These are phyloP conservation scores for Cydia fagiglandana DNA, from an alignment of 1,140 invertebrate genomes.

Conservation along the genomic window DNA sequence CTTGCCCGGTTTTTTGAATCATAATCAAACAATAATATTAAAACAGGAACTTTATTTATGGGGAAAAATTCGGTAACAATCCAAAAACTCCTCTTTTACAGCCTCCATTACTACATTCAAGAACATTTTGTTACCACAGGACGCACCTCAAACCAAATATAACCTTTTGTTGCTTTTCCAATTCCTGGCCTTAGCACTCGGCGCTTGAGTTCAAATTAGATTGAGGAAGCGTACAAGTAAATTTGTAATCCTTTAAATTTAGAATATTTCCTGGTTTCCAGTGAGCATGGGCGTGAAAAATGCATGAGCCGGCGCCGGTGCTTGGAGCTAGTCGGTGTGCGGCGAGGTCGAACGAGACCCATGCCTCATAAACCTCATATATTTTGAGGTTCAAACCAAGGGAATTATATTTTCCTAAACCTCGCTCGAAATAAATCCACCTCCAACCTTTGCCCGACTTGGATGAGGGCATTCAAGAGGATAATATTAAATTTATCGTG, in stretches of 20 bases:
- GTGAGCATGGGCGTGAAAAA: slow-evolving; percentile 49
- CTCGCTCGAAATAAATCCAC: slow-evolving; percentile 12
- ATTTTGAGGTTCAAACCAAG: slow-evolving; percentile 14
- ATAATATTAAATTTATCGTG: slow-evolving; percentile 17
- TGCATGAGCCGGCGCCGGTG: slow-evolving; percentile 47
- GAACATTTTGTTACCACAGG: slow-evolving; percentile 23
- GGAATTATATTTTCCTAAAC: slow-evolving; percentile 14
- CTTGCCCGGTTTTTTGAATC: too few species aligned
- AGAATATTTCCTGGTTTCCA: slow-evolving; percentile 46
- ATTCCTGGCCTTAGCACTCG: neutral
- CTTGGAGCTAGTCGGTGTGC: slow-evolving; percentile 41
- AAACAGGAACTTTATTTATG: neutral
- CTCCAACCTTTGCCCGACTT: slow-evolving; percentile 12
- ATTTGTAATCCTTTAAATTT: slow-evolving; percentile 45
- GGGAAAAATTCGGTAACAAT: neutral
- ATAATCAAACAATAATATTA: neutral
- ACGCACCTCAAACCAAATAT: neutral
- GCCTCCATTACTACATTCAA: slow-evolving; percentile 13
- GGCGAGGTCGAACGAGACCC: slow-evolving; percentile 29
- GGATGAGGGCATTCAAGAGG: slow-evolving; percentile 15
- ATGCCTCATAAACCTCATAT: slow-evolving; percentile 43
- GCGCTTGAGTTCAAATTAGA: slow-evolving; percentile 3
- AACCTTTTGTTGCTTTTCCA: neutral
- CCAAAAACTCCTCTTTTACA: slow-evolving; percentile 7
- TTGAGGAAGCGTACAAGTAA: neutral